Evolutionary conservation across 1,140 invertebrate species (phyloP).

Genomic region (Drosophila santomea): DNA sequence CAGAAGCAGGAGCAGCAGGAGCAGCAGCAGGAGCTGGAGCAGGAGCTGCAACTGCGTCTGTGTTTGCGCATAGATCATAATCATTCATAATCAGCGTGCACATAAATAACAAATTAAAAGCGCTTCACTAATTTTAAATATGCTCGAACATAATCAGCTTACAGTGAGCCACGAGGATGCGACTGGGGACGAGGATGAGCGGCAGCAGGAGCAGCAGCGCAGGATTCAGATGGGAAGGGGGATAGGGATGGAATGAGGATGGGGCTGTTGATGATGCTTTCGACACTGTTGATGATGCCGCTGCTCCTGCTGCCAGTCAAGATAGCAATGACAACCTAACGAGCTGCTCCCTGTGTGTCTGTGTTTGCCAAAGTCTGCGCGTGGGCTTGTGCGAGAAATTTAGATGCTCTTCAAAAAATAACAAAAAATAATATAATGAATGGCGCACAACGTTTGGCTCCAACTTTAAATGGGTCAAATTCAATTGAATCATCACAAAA

Average conservation of each 20-base stretch:
- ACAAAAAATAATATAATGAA: slow-evolving; percentile 3
- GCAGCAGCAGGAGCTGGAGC: neutral
- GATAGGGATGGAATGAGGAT: neutral
- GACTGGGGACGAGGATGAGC: slow-evolving; percentile 16
- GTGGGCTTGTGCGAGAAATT: slow-evolving; percentile 45
- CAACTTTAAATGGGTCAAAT: neutral
- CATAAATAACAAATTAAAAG: slow-evolving; percentile 84
- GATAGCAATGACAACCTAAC: slow-evolving; percentile 80
- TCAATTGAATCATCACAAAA: neutral
- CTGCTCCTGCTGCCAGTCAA: slow-evolving; percentile 61
- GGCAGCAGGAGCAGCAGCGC: neutral
- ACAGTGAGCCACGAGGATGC: slow-evolving; percentile 43
- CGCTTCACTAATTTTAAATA: slow-evolving; percentile 84
- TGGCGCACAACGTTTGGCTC: neutral
- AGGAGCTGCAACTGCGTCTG: slow-evolving; percentile 43
- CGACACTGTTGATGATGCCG: slow-evolving; percentile 46
- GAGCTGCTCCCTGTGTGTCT: slow-evolving; percentile 59
- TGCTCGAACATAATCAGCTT: slow-evolving; percentile 83
- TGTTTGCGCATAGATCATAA: slow-evolving; percentile 82
- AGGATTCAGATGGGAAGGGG: neutral
- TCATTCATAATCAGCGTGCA: slow-evolving; percentile 83
- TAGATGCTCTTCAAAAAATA: slow-evolving; percentile 38
- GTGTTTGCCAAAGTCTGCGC: slow-evolving; percentile 31
- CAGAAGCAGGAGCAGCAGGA: slow-evolving; percentile 3
- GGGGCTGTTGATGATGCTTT: slow-evolving; percentile 44